Evolutionary conservation across 2,113 vertebrate species (phyloP).

Genomic region (Progne subis): DNA sequence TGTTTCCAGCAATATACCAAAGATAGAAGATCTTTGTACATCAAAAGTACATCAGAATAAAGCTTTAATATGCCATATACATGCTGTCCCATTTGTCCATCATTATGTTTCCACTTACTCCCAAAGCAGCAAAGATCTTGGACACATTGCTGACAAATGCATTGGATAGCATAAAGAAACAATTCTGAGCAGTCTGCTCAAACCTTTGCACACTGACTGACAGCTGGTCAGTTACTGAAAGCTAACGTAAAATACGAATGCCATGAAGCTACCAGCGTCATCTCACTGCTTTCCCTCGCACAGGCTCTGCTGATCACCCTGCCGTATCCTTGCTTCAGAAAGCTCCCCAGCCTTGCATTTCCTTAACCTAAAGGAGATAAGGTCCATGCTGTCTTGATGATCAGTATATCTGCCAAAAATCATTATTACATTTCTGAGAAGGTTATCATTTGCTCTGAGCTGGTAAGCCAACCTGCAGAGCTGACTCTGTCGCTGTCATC

Average conservation of each 20-base stretch:
- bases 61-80: not conserved
- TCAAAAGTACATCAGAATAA: not conserved
- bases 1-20: not conserved
- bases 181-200: not conserved
- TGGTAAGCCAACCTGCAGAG: not conserved
- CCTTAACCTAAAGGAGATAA: not conserved
- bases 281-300: not conserved
- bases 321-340: not conserved
- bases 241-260: rapidly evolving
- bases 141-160: not conserved
- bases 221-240: not conserved
- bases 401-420: not conserved
- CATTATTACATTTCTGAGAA: not conserved
- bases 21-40: not conserved
- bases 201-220: not conserved
- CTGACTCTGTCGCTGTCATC: not conserved
- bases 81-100: not conserved
- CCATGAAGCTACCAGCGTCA: not conserved
- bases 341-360: not conserved
- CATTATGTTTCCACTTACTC: not conserved
- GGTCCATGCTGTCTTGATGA: not conserved
- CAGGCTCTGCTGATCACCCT: not conserved
- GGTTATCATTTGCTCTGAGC: not conserved
- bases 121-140: not conserved
- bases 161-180: not conserved